Conservation (phyloP, 2,888 invertebrate species). For the Pollenia amentaria region DNA sequence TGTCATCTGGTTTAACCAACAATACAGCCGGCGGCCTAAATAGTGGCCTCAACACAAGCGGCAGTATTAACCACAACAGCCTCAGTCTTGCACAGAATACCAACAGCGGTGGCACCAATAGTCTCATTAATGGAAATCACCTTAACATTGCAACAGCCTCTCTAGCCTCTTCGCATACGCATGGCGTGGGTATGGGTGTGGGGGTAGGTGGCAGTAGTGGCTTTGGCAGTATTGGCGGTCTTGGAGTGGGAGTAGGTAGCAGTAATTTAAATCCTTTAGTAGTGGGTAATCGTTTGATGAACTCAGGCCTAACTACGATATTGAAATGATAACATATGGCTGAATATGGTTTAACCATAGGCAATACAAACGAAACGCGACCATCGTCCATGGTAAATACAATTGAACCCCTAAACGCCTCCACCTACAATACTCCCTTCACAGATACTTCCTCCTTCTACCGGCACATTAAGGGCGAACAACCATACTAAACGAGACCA, state of each 20-base stretch:
- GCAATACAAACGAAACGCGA: constrained; percentile 73
- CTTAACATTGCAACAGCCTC: constrained; percentile 80
- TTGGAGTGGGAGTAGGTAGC: constrained; percentile 80
- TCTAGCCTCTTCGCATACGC: constrained; percentile 78
- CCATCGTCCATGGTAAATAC: constrained; percentile 73
- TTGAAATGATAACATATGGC: constrained; percentile 81
- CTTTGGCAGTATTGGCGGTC: constrained; percentile 79
- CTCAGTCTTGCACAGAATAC: constrained; percentile 69
- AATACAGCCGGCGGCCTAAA: constrained; percentile 70
- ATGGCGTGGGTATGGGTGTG: constrained; percentile 75
- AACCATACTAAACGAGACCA: constrained; percentile 74
- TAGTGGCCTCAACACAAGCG: constrained; percentile 75
- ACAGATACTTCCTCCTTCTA: constrained; percentile 66
- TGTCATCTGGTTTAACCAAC: constrained; percentile 69
- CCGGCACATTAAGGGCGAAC: constrained; percentile 69
- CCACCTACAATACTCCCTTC: constrained; percentile 61
- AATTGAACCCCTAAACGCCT: constrained; percentile 75
- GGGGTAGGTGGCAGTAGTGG: constrained; percentile 77
- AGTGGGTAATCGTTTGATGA: constrained; percentile 82
- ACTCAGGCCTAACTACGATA: constrained; percentile 81
- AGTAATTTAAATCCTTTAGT: constrained; percentile 81
- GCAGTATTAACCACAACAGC: constrained; percentile 74
- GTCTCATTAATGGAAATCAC: constrained; percentile 77
- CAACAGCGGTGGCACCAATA: constrained; percentile 72
- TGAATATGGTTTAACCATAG: constrained; percentile 74